These are phyloP conservation scores for Epirrhoe alternata DNA, from an alignment of 2,888 invertebrate species.

Conservation along the genomic window DNA sequence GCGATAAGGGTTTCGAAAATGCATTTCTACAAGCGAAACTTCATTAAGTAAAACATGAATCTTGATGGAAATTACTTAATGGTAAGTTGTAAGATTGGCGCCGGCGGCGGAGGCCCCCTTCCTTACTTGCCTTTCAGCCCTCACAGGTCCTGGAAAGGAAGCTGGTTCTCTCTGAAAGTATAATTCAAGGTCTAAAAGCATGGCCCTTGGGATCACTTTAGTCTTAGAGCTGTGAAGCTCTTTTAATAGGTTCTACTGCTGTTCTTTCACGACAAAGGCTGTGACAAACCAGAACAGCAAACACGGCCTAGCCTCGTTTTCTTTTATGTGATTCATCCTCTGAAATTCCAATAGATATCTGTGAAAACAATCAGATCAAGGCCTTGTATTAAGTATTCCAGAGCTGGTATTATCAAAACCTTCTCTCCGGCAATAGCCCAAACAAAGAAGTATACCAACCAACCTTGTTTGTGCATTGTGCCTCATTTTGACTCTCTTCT, in stretches of 20 bases:
- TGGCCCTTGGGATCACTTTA: neutral
- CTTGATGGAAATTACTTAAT: constrained; percentile 74
- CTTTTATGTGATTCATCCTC: no score
- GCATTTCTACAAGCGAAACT: constrained; percentile 50
- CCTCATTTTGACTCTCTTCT: no score
- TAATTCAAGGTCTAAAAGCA: neutral
- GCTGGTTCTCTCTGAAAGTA: constrained; percentile 8
- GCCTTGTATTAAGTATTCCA: no score
- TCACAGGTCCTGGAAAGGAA: constrained; percentile 23
- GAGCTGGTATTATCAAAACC: no score
- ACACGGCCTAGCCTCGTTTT: no score
- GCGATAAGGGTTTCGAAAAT: constrained; percentile 46
- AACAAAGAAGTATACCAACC: no score
- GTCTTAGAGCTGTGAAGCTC: neutral
- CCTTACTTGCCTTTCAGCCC: constrained; percentile 43
- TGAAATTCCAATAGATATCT: no score
- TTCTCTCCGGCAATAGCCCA: no score
- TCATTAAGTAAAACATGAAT: constrained; percentile 67
- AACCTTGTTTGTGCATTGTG: no score
- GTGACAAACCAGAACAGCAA: no score
- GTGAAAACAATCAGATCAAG: no score
- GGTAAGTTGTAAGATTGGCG: constrained; percentile 69
- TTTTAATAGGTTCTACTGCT: neutral
- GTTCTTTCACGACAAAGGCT: no score
- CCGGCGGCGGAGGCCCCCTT: constrained; percentile 50